Conservation (phyloP, 1,140 invertebrate species). For the Pararge aegeria region DNA sequence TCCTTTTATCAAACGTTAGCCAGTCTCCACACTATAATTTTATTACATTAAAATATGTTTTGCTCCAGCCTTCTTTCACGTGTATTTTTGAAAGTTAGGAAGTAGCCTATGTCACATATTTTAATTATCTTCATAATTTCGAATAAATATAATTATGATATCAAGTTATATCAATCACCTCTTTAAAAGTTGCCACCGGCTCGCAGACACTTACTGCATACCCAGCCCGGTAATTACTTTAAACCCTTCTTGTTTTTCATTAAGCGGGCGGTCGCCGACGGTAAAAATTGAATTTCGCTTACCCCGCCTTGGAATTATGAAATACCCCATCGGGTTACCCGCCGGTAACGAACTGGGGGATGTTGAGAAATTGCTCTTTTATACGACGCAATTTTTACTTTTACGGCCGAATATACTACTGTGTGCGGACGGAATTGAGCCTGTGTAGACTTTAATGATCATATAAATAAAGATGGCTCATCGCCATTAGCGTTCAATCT, state of each 20-base stretch:
- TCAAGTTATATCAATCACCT: not conserved
- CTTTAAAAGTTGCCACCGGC: not conserved
- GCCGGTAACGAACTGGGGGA: conserved; percentile 21
- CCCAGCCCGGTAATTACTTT: conserved; percentile 20
- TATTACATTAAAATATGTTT: no score
- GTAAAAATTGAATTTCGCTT: conserved; percentile 29
- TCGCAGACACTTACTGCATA: not conserved
- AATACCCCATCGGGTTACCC: conserved; percentile 14
- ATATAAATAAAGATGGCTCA: conserved; percentile 4
- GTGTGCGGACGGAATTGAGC: conserved; percentile 2
- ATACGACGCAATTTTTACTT: conserved; percentile 22
- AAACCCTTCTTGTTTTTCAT: conserved; percentile 27
- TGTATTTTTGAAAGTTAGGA: no score
- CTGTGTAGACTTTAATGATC: not conserved
- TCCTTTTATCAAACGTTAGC: no score
- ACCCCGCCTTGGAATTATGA: conserved; percentile 23
- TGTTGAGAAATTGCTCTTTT: conserved; percentile 30
- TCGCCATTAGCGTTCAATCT: not conserved
- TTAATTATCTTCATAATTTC: no score
- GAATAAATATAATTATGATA: no score
- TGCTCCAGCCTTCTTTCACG: no score
- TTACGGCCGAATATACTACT: conserved; percentile 16
- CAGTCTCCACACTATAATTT: no score
- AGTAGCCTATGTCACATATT: no score
- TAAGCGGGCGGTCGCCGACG: conserved; percentile 9